These are phyloP conservation scores for Prosopocoilus inquinatus DNA, from an alignment of 2,888 invertebrate species.

Conservation along the genomic window DNA sequence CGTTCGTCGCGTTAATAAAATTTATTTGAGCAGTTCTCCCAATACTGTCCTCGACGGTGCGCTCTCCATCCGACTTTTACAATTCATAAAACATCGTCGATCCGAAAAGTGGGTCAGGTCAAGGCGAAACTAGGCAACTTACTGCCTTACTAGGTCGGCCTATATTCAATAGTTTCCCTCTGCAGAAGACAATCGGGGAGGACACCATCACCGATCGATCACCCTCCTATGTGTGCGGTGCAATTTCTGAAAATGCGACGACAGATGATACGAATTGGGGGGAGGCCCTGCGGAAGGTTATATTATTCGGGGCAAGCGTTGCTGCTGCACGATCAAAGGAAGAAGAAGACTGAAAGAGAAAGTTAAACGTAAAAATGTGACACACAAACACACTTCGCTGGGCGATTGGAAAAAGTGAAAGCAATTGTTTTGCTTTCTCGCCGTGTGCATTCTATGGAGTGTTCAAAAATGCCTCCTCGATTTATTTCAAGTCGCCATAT, in stretches of 20 bases:
- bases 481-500: conserved; percentile 18
- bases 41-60: conserved; percentile 25
- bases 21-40: neutral
- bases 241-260: too few relatives aligned
- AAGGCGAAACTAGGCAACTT: conserved; percentile 28
- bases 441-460: conserved; percentile 13
- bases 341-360: conserved; percentile 33
- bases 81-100: conserved; percentile 28
- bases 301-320: too few relatives aligned
- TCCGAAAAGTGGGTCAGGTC: conserved; percentile 31
- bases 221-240: too few relatives aligned
- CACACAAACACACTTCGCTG: conserved; percentile 30
- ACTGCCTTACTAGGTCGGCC: conserved; percentile 18
- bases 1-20: neutral
- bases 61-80: conserved; percentile 30
- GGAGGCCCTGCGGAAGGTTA: too few relatives aligned
- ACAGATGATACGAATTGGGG: too few relatives aligned
- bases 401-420: conserved; percentile 33
- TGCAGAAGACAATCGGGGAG: too few relatives aligned
- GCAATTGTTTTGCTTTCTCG: conserved; percentile 30
- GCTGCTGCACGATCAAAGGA: too few relatives aligned
- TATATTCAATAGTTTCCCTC: conserved; percentile 7
- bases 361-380: conserved; percentile 30
- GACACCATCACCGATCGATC: too few relatives aligned
- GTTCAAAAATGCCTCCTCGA: conserved; percentile 16